Evolutionary conservation across 1,140 invertebrate genomes (phyloP).

Genomic region (Drosophila littoralis): DNA sequence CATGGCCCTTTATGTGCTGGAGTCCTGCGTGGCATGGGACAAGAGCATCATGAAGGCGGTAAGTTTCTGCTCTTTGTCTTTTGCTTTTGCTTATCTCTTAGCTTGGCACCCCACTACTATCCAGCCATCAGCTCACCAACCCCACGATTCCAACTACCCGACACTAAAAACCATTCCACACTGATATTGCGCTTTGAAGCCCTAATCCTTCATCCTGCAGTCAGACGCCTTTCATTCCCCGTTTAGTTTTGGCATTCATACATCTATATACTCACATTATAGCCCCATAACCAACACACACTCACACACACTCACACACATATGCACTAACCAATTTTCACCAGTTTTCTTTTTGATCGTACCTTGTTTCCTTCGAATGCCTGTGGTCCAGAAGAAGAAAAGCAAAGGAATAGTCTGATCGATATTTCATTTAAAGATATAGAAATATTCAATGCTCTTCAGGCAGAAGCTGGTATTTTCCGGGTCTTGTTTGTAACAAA

Average conservation of each 20-base stretch:
- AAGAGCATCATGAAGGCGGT: conserved; percentile 99
- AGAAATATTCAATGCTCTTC: no score
- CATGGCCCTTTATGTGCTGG: conserved; percentile 95
- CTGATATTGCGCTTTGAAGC: not conserved
- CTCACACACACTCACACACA: conserved; percentile 22
- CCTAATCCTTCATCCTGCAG: no score
- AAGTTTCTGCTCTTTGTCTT: conserved; percentile 84
- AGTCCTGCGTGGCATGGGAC: conserved; percentile 97
- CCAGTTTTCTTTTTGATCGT: conserved; percentile 4
- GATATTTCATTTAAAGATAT: no score
- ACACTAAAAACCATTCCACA: not conserved
- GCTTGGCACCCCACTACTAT: conserved; percentile 32
- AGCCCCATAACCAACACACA: conserved; percentile 13
- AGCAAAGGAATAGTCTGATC: no score
- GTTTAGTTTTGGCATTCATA: conserved; percentile 23
- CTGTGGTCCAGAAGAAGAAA: not conserved
- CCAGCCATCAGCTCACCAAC: not conserved
- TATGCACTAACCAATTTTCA: conserved; percentile 9
- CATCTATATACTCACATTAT: conserved; percentile 18
- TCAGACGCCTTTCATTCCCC: not conserved
- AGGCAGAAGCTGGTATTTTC: no score
- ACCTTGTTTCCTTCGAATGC: not conserved
- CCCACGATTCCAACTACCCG: not conserved
- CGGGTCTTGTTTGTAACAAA: no score
- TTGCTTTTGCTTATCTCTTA: conserved; percentile 41